Percentiles rank a stretch among this genome's conserved stretches.
phyloP scores from a whole-genome alignment of 1,140 invertebrate genomes.

The Hydropsyche tenuis region DNA sequence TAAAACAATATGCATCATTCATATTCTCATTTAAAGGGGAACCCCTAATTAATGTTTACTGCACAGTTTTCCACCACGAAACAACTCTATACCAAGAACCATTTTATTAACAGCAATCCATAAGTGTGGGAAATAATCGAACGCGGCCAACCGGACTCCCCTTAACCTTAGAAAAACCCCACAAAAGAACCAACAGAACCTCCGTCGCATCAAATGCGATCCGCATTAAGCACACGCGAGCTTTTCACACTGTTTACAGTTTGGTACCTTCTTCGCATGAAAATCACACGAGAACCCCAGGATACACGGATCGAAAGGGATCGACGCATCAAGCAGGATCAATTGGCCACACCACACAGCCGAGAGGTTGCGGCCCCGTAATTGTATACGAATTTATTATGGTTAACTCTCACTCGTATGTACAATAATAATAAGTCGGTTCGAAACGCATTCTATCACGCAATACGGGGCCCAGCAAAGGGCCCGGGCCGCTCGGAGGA shows the following conservation, averaged over 20 bases:
- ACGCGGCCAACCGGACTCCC: too few species aligned
- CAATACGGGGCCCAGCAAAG: neutral
- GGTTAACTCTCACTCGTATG: constrained; percentile 34
- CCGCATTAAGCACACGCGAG: neutral
- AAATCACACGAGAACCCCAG: constrained; percentile 2
- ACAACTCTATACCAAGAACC: too few species aligned
- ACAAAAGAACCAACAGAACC: too few species aligned
- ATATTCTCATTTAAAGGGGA: too few species aligned
- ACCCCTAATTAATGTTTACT: too few species aligned
- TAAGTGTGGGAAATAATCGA: too few species aligned
- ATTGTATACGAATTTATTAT: constrained; percentile 47
- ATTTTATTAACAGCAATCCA: too few species aligned
- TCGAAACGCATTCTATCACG: constrained; percentile 45
- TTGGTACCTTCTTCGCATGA: neutral
- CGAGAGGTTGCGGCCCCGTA: constrained; percentile 11
- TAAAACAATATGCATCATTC: too few species aligned
- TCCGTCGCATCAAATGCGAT: neutral
- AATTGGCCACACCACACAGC: constrained; percentile 16
- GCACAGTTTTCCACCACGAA: too few species aligned
- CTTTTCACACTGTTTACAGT: too few species aligned
- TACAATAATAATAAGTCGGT: constrained; percentile 32
- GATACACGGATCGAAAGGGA: constrained; percentile 14
- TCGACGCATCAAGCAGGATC: constrained; percentile 1
- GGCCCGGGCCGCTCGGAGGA: neutral
- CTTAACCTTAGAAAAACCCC: too few species aligned